Evolutionary conservation across 2,797 vertebrate genomes (phyloP), one percentile per base, ranked within the genome.

Genomic region (Anguilla obscura): DNA sequence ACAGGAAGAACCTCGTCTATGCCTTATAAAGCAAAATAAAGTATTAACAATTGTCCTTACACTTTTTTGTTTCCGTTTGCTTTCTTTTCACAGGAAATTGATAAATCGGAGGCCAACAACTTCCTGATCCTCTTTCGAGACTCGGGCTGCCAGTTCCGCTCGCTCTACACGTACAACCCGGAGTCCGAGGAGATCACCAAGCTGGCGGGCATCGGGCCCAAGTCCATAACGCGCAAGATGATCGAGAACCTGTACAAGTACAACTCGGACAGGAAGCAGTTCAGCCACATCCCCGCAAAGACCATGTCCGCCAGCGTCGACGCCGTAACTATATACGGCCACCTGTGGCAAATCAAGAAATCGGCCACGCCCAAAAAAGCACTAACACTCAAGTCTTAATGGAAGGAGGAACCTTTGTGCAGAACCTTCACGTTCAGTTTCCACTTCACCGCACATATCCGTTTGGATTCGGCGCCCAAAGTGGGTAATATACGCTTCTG

Each of bases 181-280:
- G 98, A 99, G 89, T 97, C 96, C 0, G 97, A 98, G 93, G 98
- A 99, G 94, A 99, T 99, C 92, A 96, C 89, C 93, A 98, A 97
- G 87, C 95, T 99, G 93, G 95, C 96, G 0, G 98, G 98, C 91
- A 98, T 99, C 87, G 98, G 98, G 60, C 98, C 98, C 0, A 98
- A 95, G 90, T 96, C 94, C 92, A 97, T 99, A 94, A 97, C 96
- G 0, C 95, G 96, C 92, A 99, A 98, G 94, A 99, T 99, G 98
- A 98, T 99, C 21, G 98, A 99, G 89, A 96, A 96, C 84, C 96
- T 99, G 56, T 99, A 98, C 93, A 99, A 99, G 90, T 99, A 99
- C 94, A 99, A 98, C 94, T 99, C 98, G 0, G 98, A 99, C 94
- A 96, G 97, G 93, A 99, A 99, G 92, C 98, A 99, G 92, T 99